Base-by-base conservation (phyloP, 2,113 vertebrate genomes). In the Anas platyrhynchos region DNA sequence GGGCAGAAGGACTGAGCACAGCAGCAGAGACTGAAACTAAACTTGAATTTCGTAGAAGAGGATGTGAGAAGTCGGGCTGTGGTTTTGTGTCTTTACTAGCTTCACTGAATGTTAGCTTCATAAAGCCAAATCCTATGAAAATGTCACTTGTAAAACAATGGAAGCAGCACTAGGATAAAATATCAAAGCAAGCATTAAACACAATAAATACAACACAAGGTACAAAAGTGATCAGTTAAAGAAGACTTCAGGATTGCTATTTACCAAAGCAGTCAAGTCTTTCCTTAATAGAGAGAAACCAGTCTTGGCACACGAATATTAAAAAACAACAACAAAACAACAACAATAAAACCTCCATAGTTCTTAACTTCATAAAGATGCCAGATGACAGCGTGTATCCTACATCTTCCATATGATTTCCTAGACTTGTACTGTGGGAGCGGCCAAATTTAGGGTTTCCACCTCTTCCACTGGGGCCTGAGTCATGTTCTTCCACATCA, bases 1-100 rank as follows among this genome's bases (percentile, higher is more conserved):
- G 65, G 59, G 63, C n/a, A 63, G 59, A 52, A 27, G 65, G 59
- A 89, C 91, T 89, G 82, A 76, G 93, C 73, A 20, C 65, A 21
- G n/a, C 2, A n/a, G 43, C 58, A 52, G 80, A 69, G 82, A 78
- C 91, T 16, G 95, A 96, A 93, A 93, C 59, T 78, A 46, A 89
- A 34, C 15, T 44, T 21, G 36, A 21, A 4, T 82, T 92, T 97
- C 76, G 9, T 82, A 90, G 97, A 95, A 95, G 89, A 95, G 94
- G 67, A 59, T 92, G 95, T 90, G 88, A 66, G 62, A 34, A 73
- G 23, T 1, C 72, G 77, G 83, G 81, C 76, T 94, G 96, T 58
- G 97, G 91, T 94, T 78, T 80, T 56, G 79, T 7, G 7, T n/a
- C 78, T 67, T 8, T 41, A 59, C 54, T 22, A 86, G 69, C 69